A percentile compares a stretch with the other conserved stretches of the same genome.
Evolutionary conservation across 1,140 invertebrate genomes (phyloP).

Genomic region (Pogonomyrmex barbatus): DNA sequence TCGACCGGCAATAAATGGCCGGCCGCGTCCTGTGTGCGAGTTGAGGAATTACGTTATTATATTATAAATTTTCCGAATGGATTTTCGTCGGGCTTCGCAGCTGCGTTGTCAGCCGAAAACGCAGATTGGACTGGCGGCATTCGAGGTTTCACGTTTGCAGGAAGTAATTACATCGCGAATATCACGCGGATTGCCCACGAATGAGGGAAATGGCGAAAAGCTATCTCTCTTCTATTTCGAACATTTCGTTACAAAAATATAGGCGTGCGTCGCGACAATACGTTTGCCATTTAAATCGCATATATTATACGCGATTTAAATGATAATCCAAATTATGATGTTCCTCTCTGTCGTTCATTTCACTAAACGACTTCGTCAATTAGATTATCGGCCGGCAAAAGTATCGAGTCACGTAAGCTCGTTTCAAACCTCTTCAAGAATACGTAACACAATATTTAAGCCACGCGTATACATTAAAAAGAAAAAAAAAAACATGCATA

Average conservation of each 20-base stretch:
- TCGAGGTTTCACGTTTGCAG: conserved; percentile 55
- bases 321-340: conserved; percentile 3
- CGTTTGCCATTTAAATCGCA: neutral
- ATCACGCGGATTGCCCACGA: conserved; percentile 51
- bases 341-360: neutral
- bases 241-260: conserved; percentile 24
- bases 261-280: neutral
- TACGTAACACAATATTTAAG: neutral
- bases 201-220: conserved; percentile 14
- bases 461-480: neutral
- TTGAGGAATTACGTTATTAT: conserved; percentile 45
- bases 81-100: conserved; percentile 24
- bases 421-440: neutral
- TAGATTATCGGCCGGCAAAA: conserved; percentile 1
- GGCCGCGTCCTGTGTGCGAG: neutral
- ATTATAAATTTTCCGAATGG: conserved; percentile 58
- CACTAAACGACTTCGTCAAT: conserved; percentile 3
- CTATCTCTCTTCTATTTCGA: conserved; percentile 1
- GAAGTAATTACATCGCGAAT: conserved; percentile 59
- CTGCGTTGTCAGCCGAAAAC: conserved; percentile 29
- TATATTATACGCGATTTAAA: neutral
- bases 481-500: neutral
- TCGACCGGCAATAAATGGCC: conserved; percentile 51
- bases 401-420: neutral
- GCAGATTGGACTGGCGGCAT: conserved; percentile 35